phyloP scores from a whole-genome alignment of 2,113 vertebrate genomes.

The Donacobius atricapilla region DNA sequence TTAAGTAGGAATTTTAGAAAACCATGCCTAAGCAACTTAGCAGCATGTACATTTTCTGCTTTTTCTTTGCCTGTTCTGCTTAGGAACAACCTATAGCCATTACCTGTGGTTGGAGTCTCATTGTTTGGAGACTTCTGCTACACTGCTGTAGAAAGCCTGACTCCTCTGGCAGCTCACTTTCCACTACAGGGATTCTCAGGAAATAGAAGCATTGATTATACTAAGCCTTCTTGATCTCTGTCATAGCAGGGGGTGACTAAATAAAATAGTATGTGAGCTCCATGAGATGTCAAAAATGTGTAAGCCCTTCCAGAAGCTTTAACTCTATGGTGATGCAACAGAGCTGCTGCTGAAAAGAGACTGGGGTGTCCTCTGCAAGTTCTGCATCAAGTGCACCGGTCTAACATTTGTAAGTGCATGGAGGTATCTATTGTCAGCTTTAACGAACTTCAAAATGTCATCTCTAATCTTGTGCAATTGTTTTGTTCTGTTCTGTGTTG shows the following conservation, averaged over 20 bases:
- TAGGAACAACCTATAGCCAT: background rate
- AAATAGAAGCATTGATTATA: background rate
- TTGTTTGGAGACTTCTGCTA: background rate
- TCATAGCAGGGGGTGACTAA: background rate
- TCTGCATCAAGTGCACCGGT: fast-evolving
- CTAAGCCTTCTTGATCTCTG: background rate
- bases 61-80: background rate
- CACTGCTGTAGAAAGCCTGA: background rate
- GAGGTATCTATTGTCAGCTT: background rate
- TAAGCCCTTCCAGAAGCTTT: background rate
- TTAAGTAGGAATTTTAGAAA: background rate
- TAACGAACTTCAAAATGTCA: background rate
- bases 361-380: background rate
- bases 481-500: background rate
- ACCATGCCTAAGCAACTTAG: background rate
- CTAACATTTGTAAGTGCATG: background rate
- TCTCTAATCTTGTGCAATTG: background rate
- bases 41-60: background rate
- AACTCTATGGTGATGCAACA: too few relatives aligned
- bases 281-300: background rate
- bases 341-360: background rate
- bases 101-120: background rate
- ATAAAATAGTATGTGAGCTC: background rate
- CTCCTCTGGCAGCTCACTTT: background rate
- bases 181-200: background rate